Percentiles rank a stretch among this genome's conserved stretches.
These are phyloP conservation scores for Rhamnusium bicolor DNA, from an alignment of 2,888 invertebrate species.

Conservation along the genomic window DNA sequence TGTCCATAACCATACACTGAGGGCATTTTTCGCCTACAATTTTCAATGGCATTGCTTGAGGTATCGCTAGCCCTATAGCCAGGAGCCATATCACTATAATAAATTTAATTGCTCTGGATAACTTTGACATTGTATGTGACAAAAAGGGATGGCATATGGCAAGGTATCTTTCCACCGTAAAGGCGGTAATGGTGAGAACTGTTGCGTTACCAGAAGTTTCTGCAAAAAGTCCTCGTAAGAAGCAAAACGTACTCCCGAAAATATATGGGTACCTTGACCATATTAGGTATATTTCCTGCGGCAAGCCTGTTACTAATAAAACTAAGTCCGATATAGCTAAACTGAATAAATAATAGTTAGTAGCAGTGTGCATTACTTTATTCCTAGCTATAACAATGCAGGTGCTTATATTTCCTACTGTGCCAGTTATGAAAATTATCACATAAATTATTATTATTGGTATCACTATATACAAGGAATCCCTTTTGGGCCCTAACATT, in stretches of 20 bases:
- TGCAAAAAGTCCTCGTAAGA: slow-evolving; percentile 83
- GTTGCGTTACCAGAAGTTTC: slow-evolving; percentile 88
- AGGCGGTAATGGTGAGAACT: slow-evolving; percentile 79
- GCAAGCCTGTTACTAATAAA: slow-evolving; percentile 84
- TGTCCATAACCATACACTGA: slow-evolving; percentile 55
- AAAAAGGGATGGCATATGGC: slow-evolving; percentile 81
- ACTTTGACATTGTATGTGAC: slow-evolving; percentile 88
- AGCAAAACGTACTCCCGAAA: slow-evolving; percentile 86
- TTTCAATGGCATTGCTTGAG: slow-evolving; percentile 77
- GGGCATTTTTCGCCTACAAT: slow-evolving; percentile 66
- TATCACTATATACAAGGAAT: slow-evolving; percentile 71
- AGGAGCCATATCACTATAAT: slow-evolving; percentile 87
- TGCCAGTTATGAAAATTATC: slow-evolving; percentile 84
- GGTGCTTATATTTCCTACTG: slow-evolving; percentile 87
- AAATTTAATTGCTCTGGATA: slow-evolving; percentile 87
- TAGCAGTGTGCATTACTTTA: slow-evolving; percentile 87
- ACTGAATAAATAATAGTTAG: slow-evolving; percentile 88
- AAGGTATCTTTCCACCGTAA: slow-evolving; percentile 81
- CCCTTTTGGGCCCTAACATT: slow-evolving; percentile 55
- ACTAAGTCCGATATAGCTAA: slow-evolving; percentile 88
- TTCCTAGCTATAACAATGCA: slow-evolving; percentile 89
- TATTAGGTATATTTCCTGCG: slow-evolving; percentile 85
- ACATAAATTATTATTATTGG: slow-evolving; percentile 85
- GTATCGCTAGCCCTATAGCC: slow-evolving; percentile 82
- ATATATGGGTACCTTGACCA: slow-evolving; percentile 86